These are phyloP conservation scores for Poecile montanus DNA, from an alignment of 2,797 vertebrate species.

Conservation along the genomic window DNA sequence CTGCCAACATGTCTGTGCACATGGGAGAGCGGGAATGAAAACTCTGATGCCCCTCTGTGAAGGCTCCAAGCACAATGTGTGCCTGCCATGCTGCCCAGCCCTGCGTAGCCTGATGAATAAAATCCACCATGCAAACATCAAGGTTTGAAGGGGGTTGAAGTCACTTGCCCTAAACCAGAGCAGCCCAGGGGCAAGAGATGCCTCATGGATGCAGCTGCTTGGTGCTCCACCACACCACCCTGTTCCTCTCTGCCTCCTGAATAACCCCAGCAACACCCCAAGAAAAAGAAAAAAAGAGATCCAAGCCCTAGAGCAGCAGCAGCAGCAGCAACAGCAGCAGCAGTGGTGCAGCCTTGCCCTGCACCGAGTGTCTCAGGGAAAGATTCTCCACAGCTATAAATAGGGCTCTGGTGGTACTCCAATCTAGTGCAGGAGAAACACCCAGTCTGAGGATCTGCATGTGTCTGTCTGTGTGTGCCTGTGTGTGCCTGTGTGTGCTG, in stretches of 20 bases:
- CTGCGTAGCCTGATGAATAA: neutral
- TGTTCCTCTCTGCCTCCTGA: neutral
- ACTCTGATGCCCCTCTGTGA: neutral
- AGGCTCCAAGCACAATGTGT: neutral
- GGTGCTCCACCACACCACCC: neutral
- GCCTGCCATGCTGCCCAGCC: neutral
- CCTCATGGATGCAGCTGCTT: neutral
- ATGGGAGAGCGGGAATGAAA: neutral
- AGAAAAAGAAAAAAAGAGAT: neutral
- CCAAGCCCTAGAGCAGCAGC: neutral
- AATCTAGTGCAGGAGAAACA: neutral
- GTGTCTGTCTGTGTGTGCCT: neutral
- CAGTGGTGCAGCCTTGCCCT: accelerated
- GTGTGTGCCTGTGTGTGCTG: neutral
- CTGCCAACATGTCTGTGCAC: neutral
- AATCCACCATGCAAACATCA: neutral
- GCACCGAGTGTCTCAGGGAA: neutral
- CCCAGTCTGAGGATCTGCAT: neutral
- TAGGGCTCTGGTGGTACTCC: neutral
- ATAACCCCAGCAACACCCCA: neutral
- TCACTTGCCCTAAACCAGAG: neutral
- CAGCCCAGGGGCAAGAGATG: neutral
- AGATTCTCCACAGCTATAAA: neutral
- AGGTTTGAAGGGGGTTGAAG: neutral
- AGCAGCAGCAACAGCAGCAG: neutral